Conservation (phyloP, 1,140 invertebrate genomes). For the Sitobion miscanthi region DNA sequence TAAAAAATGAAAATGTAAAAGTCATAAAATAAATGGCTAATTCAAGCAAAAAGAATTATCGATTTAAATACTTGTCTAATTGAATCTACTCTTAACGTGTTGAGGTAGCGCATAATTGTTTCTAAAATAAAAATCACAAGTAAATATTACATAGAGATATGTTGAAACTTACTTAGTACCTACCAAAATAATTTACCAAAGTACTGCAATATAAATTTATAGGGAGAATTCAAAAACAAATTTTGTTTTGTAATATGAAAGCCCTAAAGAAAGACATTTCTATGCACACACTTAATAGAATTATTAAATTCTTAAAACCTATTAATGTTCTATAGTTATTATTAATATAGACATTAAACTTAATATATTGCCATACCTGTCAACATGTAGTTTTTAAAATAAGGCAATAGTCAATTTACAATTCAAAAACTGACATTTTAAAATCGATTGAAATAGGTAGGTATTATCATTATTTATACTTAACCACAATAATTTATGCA, state of each 20-base stretch:
- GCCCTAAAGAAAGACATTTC: neutral
- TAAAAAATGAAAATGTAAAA: too few relatives aligned
- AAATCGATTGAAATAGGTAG: conserved; percentile 28
- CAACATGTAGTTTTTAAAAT: conserved; percentile 12
- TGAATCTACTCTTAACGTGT: neutral
- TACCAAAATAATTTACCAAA: neutral
- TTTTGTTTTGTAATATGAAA: neutral
- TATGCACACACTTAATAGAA: neutral
- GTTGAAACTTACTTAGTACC: neutral
- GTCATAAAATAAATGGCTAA: neutral
- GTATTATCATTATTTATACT: conserved; percentile 24
- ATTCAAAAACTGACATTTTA: conserved; percentile 33
- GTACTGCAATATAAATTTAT: neutral
- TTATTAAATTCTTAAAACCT: neutral
- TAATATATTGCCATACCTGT: conserved; percentile 29
- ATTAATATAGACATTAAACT: neutral
- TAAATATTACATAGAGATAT: neutral
- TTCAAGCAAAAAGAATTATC: neutral
- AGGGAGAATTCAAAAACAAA: neutral
- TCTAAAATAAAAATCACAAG: neutral
- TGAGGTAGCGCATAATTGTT: neutral
- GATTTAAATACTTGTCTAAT: neutral
- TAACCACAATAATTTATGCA: conserved; percentile 38
- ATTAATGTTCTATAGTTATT: neutral
- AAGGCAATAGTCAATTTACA: conserved; percentile 43